Evolutionary conservation across 2,888 invertebrate genomes (phyloP).

Genomic region (Argynnis bischoffii): DNA sequence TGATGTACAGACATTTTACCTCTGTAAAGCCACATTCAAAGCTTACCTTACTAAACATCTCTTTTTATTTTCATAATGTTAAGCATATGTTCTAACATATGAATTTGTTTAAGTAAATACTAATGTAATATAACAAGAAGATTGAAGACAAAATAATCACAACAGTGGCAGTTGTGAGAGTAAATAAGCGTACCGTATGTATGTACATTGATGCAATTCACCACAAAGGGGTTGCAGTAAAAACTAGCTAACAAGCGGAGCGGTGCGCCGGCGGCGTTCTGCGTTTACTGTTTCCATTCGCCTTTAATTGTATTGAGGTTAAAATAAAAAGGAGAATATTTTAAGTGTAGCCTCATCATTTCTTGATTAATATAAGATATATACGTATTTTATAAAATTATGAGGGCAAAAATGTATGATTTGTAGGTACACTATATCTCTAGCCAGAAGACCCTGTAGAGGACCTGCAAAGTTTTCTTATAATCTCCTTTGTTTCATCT

Average conservation of each 20-base stretch:
- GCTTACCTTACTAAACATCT: too few relatives aligned
- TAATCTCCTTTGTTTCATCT: too few relatives aligned
- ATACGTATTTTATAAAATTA: too few relatives aligned
- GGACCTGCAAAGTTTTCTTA: too few relatives aligned
- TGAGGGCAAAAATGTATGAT: too few relatives aligned
- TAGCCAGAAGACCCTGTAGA: too few relatives aligned
- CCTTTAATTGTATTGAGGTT: background rate
- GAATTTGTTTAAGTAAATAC: background rate
- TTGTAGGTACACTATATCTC: too few relatives aligned
- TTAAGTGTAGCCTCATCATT: too few relatives aligned
- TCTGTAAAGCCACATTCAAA: too few relatives aligned
- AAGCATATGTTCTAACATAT: background rate
- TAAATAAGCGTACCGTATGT: slow-evolving; percentile 35
- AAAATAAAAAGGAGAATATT: background rate
- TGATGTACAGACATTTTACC: too few relatives aligned
- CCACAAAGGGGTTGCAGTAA: slow-evolving; percentile 74
- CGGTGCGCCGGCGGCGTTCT: slow-evolving; percentile 60
- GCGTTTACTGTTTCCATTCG: slow-evolving; percentile 25
- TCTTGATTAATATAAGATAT: too few relatives aligned
- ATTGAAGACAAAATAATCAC: slow-evolving; percentile 32
- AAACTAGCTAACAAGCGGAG: slow-evolving; percentile 78
- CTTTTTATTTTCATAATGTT: too few relatives aligned
- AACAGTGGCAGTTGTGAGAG: slow-evolving; percentile 32
- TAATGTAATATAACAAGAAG: slow-evolving; percentile 17
- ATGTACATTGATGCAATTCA: slow-evolving; percentile 67